Evolutionary conservation across 2,888 invertebrate genomes (phyloP).

Genomic region (Arrhopalites spinosus): DNA sequence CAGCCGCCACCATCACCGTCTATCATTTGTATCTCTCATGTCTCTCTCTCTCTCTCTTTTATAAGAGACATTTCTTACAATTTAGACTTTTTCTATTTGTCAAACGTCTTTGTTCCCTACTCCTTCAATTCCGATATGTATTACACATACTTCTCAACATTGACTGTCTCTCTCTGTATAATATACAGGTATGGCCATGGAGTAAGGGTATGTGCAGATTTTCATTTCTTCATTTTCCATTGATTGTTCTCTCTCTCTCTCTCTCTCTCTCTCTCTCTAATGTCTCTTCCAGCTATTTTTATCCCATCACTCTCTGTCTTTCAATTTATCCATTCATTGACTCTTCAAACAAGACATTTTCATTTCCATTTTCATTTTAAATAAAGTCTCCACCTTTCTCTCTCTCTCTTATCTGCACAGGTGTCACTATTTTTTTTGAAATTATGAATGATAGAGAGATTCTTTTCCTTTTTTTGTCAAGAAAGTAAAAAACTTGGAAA

Average conservation of each 20-base stretch:
- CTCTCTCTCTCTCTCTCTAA: background rate
- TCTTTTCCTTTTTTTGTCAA: no score
- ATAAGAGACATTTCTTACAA: background rate
- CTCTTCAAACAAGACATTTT: background rate
- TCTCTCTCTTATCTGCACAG: background rate
- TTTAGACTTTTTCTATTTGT: constrained; percentile 3
- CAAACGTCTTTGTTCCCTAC: background rate
- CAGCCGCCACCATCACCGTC: background rate
- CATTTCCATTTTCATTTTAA: background rate
- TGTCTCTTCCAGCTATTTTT: background rate
- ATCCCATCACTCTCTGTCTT: background rate
- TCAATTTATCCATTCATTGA: background rate
- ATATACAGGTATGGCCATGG: no score
- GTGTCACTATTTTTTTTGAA: background rate
- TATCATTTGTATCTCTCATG: background rate
- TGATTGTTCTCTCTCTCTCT: background rate
- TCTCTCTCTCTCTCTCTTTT: background rate
- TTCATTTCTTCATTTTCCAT: background rate
- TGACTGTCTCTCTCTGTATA: no score
- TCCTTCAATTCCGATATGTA: background rate
- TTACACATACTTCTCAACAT: background rate
- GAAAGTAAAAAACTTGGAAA: no score
- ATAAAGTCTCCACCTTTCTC: background rate
- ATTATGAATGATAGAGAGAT: no score
- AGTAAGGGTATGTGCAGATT: background rate